phyloP scores from a whole-genome alignment of 2,888 invertebrate genomes.

The Calameuta filiformis region DNA sequence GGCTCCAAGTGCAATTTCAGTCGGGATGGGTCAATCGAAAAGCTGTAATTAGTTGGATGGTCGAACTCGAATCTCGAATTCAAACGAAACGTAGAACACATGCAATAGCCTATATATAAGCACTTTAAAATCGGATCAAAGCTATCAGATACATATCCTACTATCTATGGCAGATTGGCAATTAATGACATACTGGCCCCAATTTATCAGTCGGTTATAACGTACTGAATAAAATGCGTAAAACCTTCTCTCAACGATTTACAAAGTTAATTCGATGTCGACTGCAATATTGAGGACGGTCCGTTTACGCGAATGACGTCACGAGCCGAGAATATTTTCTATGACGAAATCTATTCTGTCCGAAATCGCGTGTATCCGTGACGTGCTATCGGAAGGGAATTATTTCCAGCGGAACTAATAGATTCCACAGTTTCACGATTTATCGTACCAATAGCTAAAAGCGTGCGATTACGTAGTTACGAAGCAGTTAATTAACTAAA shows the following conservation, averaged over 20 bases:
- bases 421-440: slow-evolving; percentile 29
- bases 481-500: slow-evolving; percentile 39
- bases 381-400: not conserved
- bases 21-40: slow-evolving; percentile 25
- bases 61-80: not conserved
- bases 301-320: not conserved
- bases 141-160: not conserved
- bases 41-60: not conserved
- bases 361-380: not conserved
- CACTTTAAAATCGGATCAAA: not conserved
- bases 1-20: slow-evolving; percentile 16
- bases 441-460: slow-evolving; percentile 18
- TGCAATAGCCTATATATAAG: not conserved
- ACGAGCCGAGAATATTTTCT: not conserved
- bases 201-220: not conserved
- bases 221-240: not conserved
- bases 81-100: not conserved
- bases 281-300: not conserved
- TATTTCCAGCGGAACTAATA: not conserved
- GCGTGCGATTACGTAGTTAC: slow-evolving; percentile 10
- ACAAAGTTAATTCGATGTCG: not conserved
- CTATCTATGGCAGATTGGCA: slow-evolving; percentile 29
- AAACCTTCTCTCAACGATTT: not conserved
- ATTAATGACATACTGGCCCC: slow-evolving; percentile 48
- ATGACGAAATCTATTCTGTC: not conserved